phyloP scores from a whole-genome alignment of 2,888 invertebrate genomes.

The Molanna angustata region DNA sequence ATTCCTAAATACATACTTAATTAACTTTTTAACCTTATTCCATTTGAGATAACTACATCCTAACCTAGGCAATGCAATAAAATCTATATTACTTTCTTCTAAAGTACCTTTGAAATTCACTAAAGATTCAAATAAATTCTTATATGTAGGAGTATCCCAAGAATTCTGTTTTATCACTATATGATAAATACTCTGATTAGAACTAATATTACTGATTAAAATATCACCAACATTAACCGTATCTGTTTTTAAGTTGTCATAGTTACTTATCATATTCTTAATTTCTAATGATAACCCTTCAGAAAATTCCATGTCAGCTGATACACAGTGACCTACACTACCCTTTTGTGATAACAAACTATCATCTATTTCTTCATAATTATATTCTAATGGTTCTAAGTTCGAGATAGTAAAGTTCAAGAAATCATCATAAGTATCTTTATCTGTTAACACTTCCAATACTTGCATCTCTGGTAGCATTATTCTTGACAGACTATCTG shows the following conservation, averaged over 20 bases:
- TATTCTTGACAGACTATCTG: constrained; percentile 32
- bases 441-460: constrained; percentile 23
- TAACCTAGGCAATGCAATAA: constrained; percentile 17
- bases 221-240: background rate
- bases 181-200: constrained; percentile 4
- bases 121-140: constrained; percentile 32
- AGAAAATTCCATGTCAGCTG: constrained; percentile 10
- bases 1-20: background rate
- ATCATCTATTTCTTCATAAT: constrained; percentile 5
- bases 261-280: constrained; percentile 2
- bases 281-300: background rate
- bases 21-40: constrained; percentile 4
- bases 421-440: constrained; percentile 16
- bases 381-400: background rate
- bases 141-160: constrained; percentile 32
- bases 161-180: constrained; percentile 27
- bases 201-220: background rate
- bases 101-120: constrained; percentile 19
- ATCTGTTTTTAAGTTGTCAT: background rate
- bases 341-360: background rate
- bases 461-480: background rate
- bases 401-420: background rate
- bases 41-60: background rate
- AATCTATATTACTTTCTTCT: constrained; percentile 23
- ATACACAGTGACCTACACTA: background rate